Base-by-base conservation (phyloP, 2,113 vertebrate species). In the Hystrix brachyura region DNA sequence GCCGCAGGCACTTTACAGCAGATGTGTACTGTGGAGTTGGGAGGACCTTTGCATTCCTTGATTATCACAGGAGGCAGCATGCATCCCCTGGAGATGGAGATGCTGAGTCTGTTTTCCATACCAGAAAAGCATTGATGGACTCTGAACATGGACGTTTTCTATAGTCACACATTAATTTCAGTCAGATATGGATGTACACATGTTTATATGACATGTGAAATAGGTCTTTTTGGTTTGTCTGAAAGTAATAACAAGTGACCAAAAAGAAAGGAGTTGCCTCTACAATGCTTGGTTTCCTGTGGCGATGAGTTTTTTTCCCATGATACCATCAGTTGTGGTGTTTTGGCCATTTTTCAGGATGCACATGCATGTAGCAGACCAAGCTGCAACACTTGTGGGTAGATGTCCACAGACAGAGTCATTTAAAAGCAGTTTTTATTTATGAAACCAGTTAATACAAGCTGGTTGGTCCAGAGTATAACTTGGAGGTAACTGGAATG, bases 51-150 rank as follows among this genome's bases (percentile, higher is more conserved):
- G 2, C 99, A 99, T 96, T 99, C 99, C 7, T 96, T 99, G 98
- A 97, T 99, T 9, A 96, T 99, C 80, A 99, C 99, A 0, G 99
- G 99, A 0, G 99, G 99, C 55, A 98, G 87, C 53, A 98, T 99
- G 98, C 99, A 99, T 97, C 99, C 99, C 0, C 98, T 99, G 97
- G 99, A 99, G 98, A 92, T 99, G 91, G 99, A 99, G 97, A 99
- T 99, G 99, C 98, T 99, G 38, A 98, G 98, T 82, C 98, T 99
- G 17, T 99, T 99, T 94, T 98, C 99, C n/a, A 91, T 98, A 79
- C 97, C 98, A 67, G 96, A 98, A 5, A 97, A 98, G 80, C 43
- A 72, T 69, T 94, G 92, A 98, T 0, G 98, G 98, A 98, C 98
- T 98, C 95, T 99, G 60, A 95, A 11, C 11, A 11, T 25, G 91